Percentiles rank a stretch among this genome's conserved stretches.
Conservation (phyloP, 2,797 vertebrate genomes). For the Malacoctenus gilli region DNA sequence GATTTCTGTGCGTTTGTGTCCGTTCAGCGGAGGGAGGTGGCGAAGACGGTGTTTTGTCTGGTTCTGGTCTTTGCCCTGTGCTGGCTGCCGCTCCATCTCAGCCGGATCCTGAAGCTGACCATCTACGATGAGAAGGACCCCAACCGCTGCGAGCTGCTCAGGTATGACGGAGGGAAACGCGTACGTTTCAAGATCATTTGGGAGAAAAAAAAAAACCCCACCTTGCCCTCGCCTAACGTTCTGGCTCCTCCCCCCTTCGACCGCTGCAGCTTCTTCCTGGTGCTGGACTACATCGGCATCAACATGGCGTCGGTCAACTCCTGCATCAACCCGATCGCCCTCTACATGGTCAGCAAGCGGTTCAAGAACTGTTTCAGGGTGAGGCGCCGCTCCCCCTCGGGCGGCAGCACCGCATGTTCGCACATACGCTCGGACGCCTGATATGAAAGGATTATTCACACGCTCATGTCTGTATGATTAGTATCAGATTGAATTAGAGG, state of each 20-base stretch:
- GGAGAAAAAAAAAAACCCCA: neutral
- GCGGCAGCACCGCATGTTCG: neutral
- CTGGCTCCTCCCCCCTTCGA: constrained; percentile 32
- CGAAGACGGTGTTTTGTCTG: constrained; percentile 96
- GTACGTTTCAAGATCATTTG: neutral
- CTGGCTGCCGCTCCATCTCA: constrained; percentile 96
- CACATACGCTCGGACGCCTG: neutral
- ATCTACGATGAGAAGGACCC: constrained; percentile 92
- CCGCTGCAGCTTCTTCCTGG: constrained; percentile 89
- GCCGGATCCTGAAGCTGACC: constrained; percentile 92
- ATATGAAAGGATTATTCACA: neutral
- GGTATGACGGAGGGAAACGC: constrained; percentile 71
- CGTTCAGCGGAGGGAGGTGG: constrained; percentile 91
- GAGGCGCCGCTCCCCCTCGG: constrained; percentile 39
- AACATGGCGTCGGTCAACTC: constrained; percentile 98
- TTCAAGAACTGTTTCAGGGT: constrained; percentile 99
- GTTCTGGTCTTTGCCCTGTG: constrained; percentile 95
- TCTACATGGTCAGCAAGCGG: constrained; percentile 98
- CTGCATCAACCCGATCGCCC: constrained; percentile 97
- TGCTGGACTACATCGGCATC: constrained; percentile 96
- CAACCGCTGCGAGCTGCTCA: constrained; percentile 94
- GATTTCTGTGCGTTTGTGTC: constrained; percentile 44
- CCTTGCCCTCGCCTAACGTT: no score
- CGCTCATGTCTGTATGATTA: no score
- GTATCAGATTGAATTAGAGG: no score